Evolutionary conservation across 2,888 invertebrate genomes (phyloP), one percentile per base, ranked within the genome.

Genomic region (Caenorhabditis becei): DNA sequence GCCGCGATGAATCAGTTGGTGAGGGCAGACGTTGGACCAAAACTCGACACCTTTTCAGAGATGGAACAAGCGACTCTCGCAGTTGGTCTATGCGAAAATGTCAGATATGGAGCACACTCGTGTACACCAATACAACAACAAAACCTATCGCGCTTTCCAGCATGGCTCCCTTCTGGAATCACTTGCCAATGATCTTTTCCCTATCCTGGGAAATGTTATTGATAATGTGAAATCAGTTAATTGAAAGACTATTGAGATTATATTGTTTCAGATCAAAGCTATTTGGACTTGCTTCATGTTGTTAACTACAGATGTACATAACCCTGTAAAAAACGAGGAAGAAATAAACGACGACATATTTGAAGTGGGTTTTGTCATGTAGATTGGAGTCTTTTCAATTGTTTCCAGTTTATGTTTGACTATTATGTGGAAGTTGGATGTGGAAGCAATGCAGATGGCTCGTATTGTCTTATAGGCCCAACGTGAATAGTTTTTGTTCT

Each of bases 21-120:
- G 14, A 2, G 51, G 8, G 10, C 18, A 44, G 49, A 5, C 49
- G 16, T 18, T 18, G 23, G 10, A 32, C n/a, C n/a, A n/a, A n/a
- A n/a, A n/a, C n/a, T 44, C 44, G 44, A 5, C 11, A 44, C n/a
- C n/a, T 44, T 44, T 44, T 5, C 44, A 51, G 51, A 20, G 51
- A 24, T 51, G 51, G 51, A 51, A 51, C 24, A 51, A 51, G 24
- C 23, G 51, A 51, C 24, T 51, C 11, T 51, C 51, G 24, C 51
- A 51, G 51, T 1, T 24, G 51, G 23, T 23, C 3, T 51, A 51
- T 14, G 24, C 24, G 14, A 24, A 51, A 2, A 51, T 51, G 51
- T 14, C 4, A 1, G 3, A 1, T 11, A 24, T 1, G 14, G 23
- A 5, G 4, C 14, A 23, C 14, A 5, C 4, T 8, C 24, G 5